phyloP scores from a whole-genome alignment of 2,113 vertebrate species.

The Eurystomus gularis region DNA sequence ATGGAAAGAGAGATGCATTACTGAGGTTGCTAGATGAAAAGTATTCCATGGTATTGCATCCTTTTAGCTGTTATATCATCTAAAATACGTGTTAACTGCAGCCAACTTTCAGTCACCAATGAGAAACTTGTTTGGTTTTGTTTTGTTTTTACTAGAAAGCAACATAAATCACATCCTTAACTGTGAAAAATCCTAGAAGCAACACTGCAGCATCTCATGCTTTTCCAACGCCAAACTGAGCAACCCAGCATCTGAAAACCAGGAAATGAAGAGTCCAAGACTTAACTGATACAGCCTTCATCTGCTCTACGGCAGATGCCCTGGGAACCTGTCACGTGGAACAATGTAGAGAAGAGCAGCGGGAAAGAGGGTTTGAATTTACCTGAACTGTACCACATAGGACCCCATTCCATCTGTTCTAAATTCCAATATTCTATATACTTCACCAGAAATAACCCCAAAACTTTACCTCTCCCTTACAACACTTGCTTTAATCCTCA shows the following conservation, averaged over 20 bases:
- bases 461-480: not conserved
- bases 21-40: not conserved
- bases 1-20: not conserved
- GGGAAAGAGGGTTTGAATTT: not conserved
- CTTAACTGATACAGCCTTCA: not conserved
- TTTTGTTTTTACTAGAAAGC: not conserved
- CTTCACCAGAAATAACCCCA: not conserved
- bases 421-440: not conserved
- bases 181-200: not conserved
- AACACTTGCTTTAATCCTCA: not conserved
- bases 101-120: not conserved
- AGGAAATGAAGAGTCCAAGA: not conserved
- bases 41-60: not conserved
- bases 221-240: not conserved
- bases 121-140: not conserved
- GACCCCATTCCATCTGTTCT: not conserved
- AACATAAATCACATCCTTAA: not conserved
- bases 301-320: not conserved
- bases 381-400: not conserved
- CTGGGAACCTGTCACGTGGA: rapidly evolving
- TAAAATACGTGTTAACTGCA: not conserved
- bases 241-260: not conserved
- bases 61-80: not conserved
- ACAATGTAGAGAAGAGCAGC: not conserved
- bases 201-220: not conserved